Base-by-base conservation (phyloP, 2,888 invertebrate genomes). In the Phortica magna region DNA sequence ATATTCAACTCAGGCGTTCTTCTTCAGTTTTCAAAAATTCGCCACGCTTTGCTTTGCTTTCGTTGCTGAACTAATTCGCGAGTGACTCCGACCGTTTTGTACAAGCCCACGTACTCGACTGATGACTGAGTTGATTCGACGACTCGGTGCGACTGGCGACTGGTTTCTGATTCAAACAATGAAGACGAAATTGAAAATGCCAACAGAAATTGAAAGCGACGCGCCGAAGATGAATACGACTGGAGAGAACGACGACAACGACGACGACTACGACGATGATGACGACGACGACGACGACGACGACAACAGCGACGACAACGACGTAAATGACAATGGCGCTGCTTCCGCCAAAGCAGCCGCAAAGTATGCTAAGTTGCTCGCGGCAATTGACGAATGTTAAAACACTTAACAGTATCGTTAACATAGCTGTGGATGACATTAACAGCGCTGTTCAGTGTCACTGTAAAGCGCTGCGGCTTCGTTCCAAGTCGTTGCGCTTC, bases 291-390 rank as follows among this genome's bases (percentile, higher is more conserved):
- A 61, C 79, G 75, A 64, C 75, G 55, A 55, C 77, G 57, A 67
- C 73, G n/a, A 61, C 64, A 64, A 10, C 42, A 43, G 22, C 31
- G 55, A 22, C 22, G 43, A 79, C 81, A 81, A 82, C 83, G 81
- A 83, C 81, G 81, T 12, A 59, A n/a, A 59, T 19, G 83, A 78
- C 83, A 82, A 82, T 77, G 74, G 65, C 59, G 57, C 65, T 65
- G 31, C 12, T 39, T 10, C 39, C 12, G 41, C 65, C 65, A 75
- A 76, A 76, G 79, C 81, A 73, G 72, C 75, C 76, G 76, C 77
- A n/a, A 7, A 31, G 81, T 77, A 75, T 76, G 76, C 77, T 3
- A 7, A 31, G 81, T 77, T 80, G 80, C 82, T 81, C 77, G 82
- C 78, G 31, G 31, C 31, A 31, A 31, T 31, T 31, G 31, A 31